Evolutionary conservation across 2,113 vertebrate species (phyloP).

Genomic region (Bubalus kerabau): DNA sequence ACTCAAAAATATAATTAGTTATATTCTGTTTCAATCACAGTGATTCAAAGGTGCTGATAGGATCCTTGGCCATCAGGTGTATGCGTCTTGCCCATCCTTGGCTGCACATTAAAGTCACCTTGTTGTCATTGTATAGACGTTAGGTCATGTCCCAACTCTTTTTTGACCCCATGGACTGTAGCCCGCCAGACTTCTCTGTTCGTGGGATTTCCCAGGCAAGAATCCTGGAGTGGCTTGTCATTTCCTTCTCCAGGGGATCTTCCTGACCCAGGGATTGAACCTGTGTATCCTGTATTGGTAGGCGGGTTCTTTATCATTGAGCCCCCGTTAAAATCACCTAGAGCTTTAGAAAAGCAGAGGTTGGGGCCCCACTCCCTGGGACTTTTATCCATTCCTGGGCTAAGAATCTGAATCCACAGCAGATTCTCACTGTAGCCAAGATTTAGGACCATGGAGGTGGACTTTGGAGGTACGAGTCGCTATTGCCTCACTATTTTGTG

Average conservation of each 20-base stretch:
- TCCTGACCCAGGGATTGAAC: background rate
- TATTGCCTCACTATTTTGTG: background rate
- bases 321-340: background rate
- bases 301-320: background rate
- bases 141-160: background rate
- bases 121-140: background rate
- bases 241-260: background rate
- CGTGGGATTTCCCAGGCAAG: background rate
- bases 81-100: background rate
- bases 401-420: background rate
- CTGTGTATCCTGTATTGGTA: background rate
- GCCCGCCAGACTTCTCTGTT: background rate
- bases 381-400: background rate
- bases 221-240: background rate
- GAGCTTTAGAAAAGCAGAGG: background rate
- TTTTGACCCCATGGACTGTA: background rate
- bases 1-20: constrained; percentile 24
- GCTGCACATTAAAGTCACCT: background rate
- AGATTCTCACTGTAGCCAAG: background rate
- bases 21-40: background rate
- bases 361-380: background rate
- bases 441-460: background rate
- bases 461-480: background rate
- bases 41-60: background rate
- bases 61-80: background rate